Base-by-base conservation (phyloP, 2,888 invertebrate species). In the Drosophila meridionalis region DNA sequence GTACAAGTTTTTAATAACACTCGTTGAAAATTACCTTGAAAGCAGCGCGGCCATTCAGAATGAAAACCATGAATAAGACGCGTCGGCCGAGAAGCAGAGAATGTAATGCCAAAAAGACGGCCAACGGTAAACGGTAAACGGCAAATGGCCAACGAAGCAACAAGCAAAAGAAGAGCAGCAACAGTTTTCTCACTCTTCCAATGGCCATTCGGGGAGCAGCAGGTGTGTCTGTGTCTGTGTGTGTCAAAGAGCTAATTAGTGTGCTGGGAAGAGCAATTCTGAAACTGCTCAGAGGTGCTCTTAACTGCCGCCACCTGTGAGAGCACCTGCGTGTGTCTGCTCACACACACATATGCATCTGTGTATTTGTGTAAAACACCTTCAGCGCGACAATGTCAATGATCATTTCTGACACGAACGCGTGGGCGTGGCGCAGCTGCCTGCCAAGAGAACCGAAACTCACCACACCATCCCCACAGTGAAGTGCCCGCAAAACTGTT, bases 351-450 rank as follows among this genome's bases (percentile, higher is more conserved):
- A 20, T 53, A 20, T 60, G 36, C 61, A 36, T 59, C 60, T 67
- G 65, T 76, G 69, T 55, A 45, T 64, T 60, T 64, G 76, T 71
- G 66, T 68, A 62, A 34, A 82, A 84, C 87, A 89, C 90, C 87
- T 87, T 87, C 80, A 82, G 64, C 88, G 70, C 83, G 79, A 90
- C 87, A 87, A 87, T 87, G 87, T 87, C 87, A 87, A 87, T 87
- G 90, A 87, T 87, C 89, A 90, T 86, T 88, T 86, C 69, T 78
- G 78, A 83, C 86, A 90, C 67, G 73, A 47, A 69, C 45, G 74
- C 63, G 80, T 80, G 61, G 74, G 80, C 63, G 90, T 89, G 83
- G 83, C 74, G 48, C 87, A 69, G 66, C 65, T 76, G 85, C 58
- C 61, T 69, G 73, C 84, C 72, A 71, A 78, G 53, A 76, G 69